These are phyloP conservation scores for Lamprologus sp. DNA, from an alignment of 2,113 vertebrate genomes.

Conservation along the genomic window DNA sequence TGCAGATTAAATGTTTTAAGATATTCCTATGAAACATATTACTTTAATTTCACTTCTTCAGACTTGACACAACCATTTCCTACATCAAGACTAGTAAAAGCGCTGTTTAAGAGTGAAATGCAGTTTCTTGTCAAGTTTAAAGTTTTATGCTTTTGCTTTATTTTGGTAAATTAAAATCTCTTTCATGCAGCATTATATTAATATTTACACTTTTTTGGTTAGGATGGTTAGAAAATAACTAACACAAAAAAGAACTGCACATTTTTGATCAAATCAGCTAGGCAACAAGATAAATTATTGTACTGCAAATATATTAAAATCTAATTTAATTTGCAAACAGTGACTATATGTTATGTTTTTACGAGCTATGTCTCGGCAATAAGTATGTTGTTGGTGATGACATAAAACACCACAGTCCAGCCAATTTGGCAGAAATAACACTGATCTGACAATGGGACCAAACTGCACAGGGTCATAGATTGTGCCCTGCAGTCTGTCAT, in stretches of 20 bases:
- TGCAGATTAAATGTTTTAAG: not conserved
- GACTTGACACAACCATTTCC: not conserved
- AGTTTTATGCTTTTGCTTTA: not conserved
- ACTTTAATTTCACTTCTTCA: not conserved
- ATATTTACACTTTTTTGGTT: not conserved
- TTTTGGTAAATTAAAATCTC: not conserved
- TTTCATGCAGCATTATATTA: not conserved
- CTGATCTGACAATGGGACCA: slow-evolving; percentile 59
- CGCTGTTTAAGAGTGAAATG: slow-evolving; percentile 19
- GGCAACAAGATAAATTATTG: not conserved
- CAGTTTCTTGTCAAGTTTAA: not conserved
- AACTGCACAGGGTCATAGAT: slow-evolving; percentile 42
- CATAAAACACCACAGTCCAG: not conserved
- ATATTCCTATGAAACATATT: not conserved
- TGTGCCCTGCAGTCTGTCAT: not conserved
- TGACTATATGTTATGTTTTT: not conserved
- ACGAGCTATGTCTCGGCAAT: not conserved
- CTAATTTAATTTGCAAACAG: not conserved
- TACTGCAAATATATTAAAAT: not conserved
- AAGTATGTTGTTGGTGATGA: not conserved
- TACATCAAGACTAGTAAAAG: not conserved
- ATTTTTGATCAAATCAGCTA: not conserved
- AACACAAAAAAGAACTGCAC: not conserved
- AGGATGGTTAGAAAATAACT: not conserved
- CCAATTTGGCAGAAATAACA: not conserved